These are phyloP conservation scores for Smithornis capensis DNA, from an alignment of 2,113 vertebrate species.

Conservation along the genomic window DNA sequence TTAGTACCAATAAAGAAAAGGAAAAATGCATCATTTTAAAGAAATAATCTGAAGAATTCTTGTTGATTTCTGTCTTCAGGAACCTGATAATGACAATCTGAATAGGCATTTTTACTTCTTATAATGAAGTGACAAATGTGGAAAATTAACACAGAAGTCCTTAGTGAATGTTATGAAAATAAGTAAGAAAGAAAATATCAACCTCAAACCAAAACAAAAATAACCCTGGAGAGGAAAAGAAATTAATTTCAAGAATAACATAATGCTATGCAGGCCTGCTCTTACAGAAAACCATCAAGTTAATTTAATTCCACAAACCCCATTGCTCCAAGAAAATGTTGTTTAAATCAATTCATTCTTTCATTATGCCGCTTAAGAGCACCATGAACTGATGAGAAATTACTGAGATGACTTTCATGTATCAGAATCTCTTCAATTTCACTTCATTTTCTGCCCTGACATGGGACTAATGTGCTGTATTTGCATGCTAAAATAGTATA, in stretches of 20 bases:
- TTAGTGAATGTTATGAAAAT: conserved; percentile 33
- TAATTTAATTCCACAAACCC: conserved; percentile 78
- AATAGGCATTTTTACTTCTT: conserved; percentile 21
- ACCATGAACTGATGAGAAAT: conserved; percentile 71
- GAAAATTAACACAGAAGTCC: conserved; percentile 23
- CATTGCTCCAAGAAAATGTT: conserved; percentile 70
- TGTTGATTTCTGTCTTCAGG: neutral
- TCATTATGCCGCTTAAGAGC: conserved; percentile 71
- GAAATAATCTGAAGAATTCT: neutral
- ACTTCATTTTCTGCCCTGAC: conserved; percentile 70
- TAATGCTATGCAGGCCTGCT: conserved; percentile 61
- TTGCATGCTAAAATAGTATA: conserved; percentile 71
- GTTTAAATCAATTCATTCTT: conserved; percentile 78
- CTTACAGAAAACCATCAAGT: conserved; percentile 69
- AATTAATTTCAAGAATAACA: conserved; percentile 75
- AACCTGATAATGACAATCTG: conserved; percentile 5
- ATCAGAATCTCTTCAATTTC: conserved; percentile 72
- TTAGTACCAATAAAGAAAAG: neutral
- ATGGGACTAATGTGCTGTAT: conserved; percentile 71
- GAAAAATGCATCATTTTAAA: neutral
- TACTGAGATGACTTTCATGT: conserved; percentile 65
- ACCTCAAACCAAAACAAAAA: conserved; percentile 3
- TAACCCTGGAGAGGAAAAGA: conserved; percentile 50
- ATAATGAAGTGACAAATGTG: conserved; percentile 17
- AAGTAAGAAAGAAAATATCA: conserved; percentile 22